phyloP scores from a whole-genome alignment of 2,113 vertebrate genomes.

The Ophiodon elongatus region DNA sequence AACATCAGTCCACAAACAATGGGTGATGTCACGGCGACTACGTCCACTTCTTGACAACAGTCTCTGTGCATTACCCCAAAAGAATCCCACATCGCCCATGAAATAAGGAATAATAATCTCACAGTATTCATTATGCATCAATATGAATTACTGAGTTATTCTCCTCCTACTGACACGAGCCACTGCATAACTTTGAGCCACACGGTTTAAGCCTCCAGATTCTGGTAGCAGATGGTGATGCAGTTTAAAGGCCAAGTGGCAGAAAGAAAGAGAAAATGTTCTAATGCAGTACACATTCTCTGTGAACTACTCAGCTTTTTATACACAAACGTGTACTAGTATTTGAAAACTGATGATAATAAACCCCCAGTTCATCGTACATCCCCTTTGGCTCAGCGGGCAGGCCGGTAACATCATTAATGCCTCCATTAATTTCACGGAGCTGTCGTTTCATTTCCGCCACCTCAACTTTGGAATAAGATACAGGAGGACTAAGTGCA shows the following conservation, averaged over 20 bases:
- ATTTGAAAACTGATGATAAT: not conserved
- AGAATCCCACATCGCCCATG: not conserved
- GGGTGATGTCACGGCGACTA: not conserved
- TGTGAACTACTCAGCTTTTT: not conserved
- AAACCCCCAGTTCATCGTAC: not conserved
- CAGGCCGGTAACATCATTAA: constrained; percentile 46
- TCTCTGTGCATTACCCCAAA: not conserved
- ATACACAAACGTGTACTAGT: not conserved
- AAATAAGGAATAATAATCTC: not conserved
- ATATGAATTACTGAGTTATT: not conserved
- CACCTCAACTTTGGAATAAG: constrained; percentile 22
- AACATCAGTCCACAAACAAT: not conserved
- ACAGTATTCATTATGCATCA: not conserved
- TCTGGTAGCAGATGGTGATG: constrained; percentile 20
- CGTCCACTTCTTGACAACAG: not conserved
- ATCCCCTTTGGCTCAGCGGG: not conserved
- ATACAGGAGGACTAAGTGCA: constrained; percentile 31
- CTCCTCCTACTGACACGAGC: not conserved
- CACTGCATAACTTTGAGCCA: constrained; percentile 4
- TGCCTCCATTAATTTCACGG: constrained; percentile 47
- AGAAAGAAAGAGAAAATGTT: constrained; percentile 4
- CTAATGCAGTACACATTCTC: not conserved
- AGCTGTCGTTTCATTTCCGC: constrained; percentile 46
- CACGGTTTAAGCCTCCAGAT: not conserved
- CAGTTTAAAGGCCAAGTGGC: constrained; percentile 3